phyloP scores from a whole-genome alignment of 2,888 invertebrate genomes.

The Micoletzkya japonica region DNA sequence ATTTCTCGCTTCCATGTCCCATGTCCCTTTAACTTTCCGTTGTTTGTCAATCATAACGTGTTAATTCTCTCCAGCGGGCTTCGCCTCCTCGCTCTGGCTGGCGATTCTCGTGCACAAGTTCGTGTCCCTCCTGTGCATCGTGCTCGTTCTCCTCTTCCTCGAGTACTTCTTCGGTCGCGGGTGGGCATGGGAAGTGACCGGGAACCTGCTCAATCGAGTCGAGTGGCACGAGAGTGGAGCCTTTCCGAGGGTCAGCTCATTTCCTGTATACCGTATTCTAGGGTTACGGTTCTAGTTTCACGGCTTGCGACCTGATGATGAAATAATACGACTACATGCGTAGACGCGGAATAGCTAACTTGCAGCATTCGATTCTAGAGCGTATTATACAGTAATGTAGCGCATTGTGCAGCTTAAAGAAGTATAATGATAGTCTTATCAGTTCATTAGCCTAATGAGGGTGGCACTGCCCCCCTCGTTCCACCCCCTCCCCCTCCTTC shows the following conservation, averaged over 20 bases:
- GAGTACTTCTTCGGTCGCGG: slow-evolving; percentile 48
- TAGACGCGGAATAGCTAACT: background rate
- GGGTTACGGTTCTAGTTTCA: too few relatives aligned
- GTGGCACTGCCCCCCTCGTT: too few relatives aligned
- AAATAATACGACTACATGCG: background rate
- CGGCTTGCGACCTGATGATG: too few relatives aligned
- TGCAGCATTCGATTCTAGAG: background rate
- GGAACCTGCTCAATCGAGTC: slow-evolving; percentile 52
- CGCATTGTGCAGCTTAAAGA: too few relatives aligned
- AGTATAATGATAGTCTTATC: too few relatives aligned
- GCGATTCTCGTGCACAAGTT: slow-evolving; percentile 24
- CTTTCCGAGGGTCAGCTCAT: slow-evolving; percentile 60
- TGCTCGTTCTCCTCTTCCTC: slow-evolving; percentile 13
- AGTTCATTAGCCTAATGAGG: too few relatives aligned
- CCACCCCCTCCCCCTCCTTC: too few relatives aligned
- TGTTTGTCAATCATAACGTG: too few relatives aligned
- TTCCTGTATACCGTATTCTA: too few relatives aligned
- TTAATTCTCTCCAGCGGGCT: slow-evolving; percentile 6
- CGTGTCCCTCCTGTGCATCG: slow-evolving; percentile 13
- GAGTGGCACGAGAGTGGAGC: slow-evolving; percentile 62
- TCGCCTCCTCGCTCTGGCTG: background rate
- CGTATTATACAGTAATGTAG: background rate
- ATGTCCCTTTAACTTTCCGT: background rate
- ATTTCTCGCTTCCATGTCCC: background rate
- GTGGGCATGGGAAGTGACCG: slow-evolving; percentile 38